A percentile compares a stretch with the other conserved stretches of the same genome.
phyloP scores from a whole-genome alignment of 2,797 vertebrate species.

The Anisognathus igniventris region DNA sequence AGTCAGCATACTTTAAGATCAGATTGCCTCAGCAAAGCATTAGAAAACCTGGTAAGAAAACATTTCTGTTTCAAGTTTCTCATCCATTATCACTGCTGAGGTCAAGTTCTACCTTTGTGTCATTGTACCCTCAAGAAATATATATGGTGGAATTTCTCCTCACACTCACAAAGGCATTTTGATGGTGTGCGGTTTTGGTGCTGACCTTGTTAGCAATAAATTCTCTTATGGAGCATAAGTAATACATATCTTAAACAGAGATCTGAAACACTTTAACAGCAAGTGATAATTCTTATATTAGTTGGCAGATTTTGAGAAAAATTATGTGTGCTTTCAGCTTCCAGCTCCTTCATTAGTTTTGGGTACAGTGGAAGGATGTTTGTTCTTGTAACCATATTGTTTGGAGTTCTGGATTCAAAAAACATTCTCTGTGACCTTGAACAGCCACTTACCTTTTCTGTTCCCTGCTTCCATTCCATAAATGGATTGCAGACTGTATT shows the following conservation, averaged over 20 bases:
- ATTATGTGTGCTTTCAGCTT: background rate
- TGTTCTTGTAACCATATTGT: background rate
- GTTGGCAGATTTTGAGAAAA: conserved; percentile 3
- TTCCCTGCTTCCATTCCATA: background rate
- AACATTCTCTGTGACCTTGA: background rate
- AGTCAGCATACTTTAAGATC: background rate
- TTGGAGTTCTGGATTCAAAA: background rate
- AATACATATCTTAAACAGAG: background rate
- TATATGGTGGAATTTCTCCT: background rate
- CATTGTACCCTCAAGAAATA: background rate
- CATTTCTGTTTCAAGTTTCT: background rate
- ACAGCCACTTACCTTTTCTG: background rate
- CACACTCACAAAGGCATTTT: background rate
- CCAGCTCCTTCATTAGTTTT: background rate
- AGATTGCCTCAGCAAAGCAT: background rate
- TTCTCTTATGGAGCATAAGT: background rate
- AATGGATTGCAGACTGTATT: background rate
- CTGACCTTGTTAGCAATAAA: background rate
- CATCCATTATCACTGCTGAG: background rate
- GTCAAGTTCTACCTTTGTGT: background rate
- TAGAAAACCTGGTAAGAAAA: background rate
- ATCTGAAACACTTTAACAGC: background rate
- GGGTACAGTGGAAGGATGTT: background rate
- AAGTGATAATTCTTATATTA: conserved; percentile 13
- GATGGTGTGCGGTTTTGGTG: background rate